Conservation (phyloP, 2,888 invertebrate genomes). For the Pasiphila rectangulata region DNA sequence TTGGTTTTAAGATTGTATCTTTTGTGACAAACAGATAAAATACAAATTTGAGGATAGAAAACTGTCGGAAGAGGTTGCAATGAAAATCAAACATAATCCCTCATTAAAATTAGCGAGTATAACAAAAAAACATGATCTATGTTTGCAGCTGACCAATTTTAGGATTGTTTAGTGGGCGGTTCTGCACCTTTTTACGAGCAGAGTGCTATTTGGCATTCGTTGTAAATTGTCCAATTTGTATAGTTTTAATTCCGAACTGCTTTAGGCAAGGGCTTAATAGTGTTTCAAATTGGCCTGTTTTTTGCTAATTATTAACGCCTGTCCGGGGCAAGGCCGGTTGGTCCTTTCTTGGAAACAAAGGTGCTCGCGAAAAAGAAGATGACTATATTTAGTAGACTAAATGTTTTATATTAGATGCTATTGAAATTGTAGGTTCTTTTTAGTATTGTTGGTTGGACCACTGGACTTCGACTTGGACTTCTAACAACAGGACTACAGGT, state of each 20-base stretch:
- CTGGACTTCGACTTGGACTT: no score
- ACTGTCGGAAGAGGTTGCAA: no score
- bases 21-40: no score
- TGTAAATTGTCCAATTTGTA: slow-evolving; percentile 21
- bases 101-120: no score
- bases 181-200: slow-evolving; percentile 15
- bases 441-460: no score
- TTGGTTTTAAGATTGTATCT: no score
- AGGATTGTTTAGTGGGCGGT: slow-evolving; percentile 13
- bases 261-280: slow-evolving; percentile 18
- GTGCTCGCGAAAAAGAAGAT: slow-evolving; percentile 6
- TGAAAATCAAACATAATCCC: no score
- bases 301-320: slow-evolving; percentile 24
- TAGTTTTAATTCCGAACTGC: slow-evolving; percentile 19
- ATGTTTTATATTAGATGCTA: no score
- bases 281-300: slow-evolving; percentile 17
- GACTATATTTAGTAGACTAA: no score
- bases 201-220: slow-evolving; percentile 12
- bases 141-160: slow-evolving; percentile 15
- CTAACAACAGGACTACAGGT: no score
- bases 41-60: no score
- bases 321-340: slow-evolving; percentile 13
- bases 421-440: no score
- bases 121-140: slow-evolving; percentile 8
- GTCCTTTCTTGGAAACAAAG: slow-evolving; percentile 22